Base-by-base conservation (phyloP, 2,797 vertebrate genomes). In the Siniperca undulata region DNA sequence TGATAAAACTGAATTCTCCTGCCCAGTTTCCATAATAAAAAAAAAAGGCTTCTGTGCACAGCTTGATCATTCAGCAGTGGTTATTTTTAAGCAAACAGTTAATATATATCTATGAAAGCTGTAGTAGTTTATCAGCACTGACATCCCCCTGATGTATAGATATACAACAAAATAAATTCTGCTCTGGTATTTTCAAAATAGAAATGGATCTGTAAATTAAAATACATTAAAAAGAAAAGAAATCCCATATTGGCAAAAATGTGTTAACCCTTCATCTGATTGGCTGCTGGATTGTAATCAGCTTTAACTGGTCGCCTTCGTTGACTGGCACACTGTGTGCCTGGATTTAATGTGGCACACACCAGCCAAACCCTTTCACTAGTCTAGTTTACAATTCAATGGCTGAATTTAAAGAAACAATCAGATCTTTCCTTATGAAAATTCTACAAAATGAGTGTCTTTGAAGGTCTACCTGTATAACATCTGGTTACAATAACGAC, bases 221-320 rank as follows among this genome's bases (percentile, higher is more conserved):
- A 78, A 62, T 48, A 12, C 12, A 53, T 67, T 58, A 36, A 22
- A 61, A 73, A 62, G 20, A 65, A 68, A 78, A 74, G 12, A 59
- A 65, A 72, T 66, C 10, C 19, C 7, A 22, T 55, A 16, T 66
- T 66, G 20, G n/a, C 46, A 46, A 55, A 82, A 77, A 74, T 17
- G 3, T 78, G 34, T 48, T 11, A 67, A 27, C 68, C 80, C 82
- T 60, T 53, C 10, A 59, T 79, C 66, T 76, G 79, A 89, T 80
- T 84, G 87, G 80, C 81, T 82, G 66, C 50, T 68, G 71, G 77
- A 34, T 78, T 81, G 66, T 88, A 87, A 88, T 86, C 74, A 11
- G 74, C 75, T 88, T 89, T 77, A 44, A 64, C 17, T 77, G 48
- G 52, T 42, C 42, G 53, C 40, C 56, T 68, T 65, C 52, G 78